Base-by-base conservation (phyloP, 2,113 vertebrate genomes). In the Chionodraco myersi region DNA sequence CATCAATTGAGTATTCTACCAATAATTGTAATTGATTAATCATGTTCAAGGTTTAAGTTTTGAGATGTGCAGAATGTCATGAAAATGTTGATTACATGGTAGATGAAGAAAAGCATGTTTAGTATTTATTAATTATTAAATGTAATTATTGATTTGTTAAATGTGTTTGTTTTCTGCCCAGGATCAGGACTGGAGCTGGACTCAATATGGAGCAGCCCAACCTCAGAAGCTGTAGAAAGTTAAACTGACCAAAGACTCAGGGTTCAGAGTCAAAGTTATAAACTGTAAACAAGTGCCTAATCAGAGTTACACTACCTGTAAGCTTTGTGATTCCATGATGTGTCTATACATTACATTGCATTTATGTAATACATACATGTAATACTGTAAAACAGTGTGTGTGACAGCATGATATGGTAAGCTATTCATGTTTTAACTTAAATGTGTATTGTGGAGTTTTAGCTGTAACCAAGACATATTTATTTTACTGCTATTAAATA, bases 171-270 rank as follows among this genome's bases (percentile, higher is more conserved):
- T 72, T 9, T 90, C 45, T 84, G 84, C 89, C 58, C 90, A 99
- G 97, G 95, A 93, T 90, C 95, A 96, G 12, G 97, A 99, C 62
- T 98, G 97, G 97, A 98, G 96, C 89, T 99, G 97, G 97, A 95
- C 96, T 86, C 93, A 94, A 78, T 95, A 94, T 44, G 89, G 77
- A 83, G 84, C 81, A 66, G 56, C 62, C 10, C 78, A 89, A 64
- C 49, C 77, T 10, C 86, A 86, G 64, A 88, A 62, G 63, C 61
- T 91, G 13, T 91, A 87, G 70, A 86, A 30, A 30, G 30, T 30
- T 30, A 30, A 71, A 51, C 21, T 41, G 64, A 69, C 36, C 63
- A 79, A 56, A 80, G 57, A 75, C 30, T 49, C 18, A 16, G 41
- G 36, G 57, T 23, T 48, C 56, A n/a, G 15, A 79, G 49, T 64